A percentile compares a stretch with the other conserved stretches of the same genome.
These are phyloP conservation scores for Cheumatopsyche charites DNA, from an alignment of 1,140 invertebrate species.

Conservation along the genomic window DNA sequence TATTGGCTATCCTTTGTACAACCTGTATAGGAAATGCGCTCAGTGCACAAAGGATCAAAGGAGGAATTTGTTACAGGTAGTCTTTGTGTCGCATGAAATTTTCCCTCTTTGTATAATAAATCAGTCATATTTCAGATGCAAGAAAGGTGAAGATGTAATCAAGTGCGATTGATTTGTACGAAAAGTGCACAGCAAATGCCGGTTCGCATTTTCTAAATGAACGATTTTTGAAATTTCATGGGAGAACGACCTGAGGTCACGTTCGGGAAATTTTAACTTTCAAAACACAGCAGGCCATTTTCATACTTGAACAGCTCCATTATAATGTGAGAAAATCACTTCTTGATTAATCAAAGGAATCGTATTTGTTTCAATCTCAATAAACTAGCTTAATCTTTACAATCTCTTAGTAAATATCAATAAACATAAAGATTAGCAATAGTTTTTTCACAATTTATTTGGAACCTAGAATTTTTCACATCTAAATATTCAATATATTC, in stretches of 20 bases:
- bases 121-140: too few species aligned
- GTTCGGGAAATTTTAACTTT: neutral
- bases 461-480: too few species aligned
- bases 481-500: too few species aligned
- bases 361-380: too few species aligned
- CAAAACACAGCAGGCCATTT: neutral
- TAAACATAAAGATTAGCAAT: too few species aligned
- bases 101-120: too few species aligned
- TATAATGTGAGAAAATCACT: neutral
- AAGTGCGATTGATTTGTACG: neutral
- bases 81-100: neutral
- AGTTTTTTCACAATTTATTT: too few species aligned
- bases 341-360: too few species aligned
- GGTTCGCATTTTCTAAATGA: neutral
- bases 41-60: neutral
- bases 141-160: neutral
- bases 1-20: constrained; percentile 31
- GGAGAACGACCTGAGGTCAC: neutral
- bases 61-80: constrained; percentile 14
- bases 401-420: too few species aligned
- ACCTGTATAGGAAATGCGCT: constrained; percentile 29
- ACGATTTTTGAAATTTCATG: constrained; percentile 11
- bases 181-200: constrained; percentile 8
- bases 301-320: neutral
- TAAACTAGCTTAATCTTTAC: too few species aligned